Percentiles rank a stretch among this genome's conserved stretches.
Conservation (phyloP, 2,797 vertebrate species). For the Squalus acanthias region DNA sequence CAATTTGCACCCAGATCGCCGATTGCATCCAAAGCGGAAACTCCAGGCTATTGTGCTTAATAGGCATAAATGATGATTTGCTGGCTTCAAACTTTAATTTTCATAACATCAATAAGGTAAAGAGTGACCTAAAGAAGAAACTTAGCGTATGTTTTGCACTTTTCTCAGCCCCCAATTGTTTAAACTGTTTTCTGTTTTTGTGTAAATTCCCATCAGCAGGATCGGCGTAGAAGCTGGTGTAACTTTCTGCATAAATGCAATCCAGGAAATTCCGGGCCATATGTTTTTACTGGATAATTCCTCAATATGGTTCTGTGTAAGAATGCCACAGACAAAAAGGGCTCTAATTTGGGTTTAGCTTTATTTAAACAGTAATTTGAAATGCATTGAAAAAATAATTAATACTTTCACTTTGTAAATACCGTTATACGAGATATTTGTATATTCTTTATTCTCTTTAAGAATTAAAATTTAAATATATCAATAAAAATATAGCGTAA, state of each 20-base stretch:
- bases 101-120: background rate
- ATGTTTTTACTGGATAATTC: background rate
- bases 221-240: background rate
- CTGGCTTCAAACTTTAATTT: background rate
- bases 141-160: background rate
- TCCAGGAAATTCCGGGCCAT: background rate
- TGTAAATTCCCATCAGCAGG: background rate
- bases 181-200: background rate
- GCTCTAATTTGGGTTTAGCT: background rate
- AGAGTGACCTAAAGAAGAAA: background rate
- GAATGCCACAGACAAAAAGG: background rate
- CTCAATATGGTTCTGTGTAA: background rate
- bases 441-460: background rate
- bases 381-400: background rate
- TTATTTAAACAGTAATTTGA: conserved; percentile 9
- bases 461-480: background rate
- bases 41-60: background rate
- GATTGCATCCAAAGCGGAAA: no score
- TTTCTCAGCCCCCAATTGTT: background rate
- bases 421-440: background rate
- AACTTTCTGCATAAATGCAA: background rate
- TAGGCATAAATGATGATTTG: background rate
- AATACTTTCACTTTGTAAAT: background rate
- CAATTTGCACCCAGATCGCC: no score
- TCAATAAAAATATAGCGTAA: background rate